phyloP scores from a whole-genome alignment of 2,797 vertebrate species.

The Sparidentex hasta region DNA sequence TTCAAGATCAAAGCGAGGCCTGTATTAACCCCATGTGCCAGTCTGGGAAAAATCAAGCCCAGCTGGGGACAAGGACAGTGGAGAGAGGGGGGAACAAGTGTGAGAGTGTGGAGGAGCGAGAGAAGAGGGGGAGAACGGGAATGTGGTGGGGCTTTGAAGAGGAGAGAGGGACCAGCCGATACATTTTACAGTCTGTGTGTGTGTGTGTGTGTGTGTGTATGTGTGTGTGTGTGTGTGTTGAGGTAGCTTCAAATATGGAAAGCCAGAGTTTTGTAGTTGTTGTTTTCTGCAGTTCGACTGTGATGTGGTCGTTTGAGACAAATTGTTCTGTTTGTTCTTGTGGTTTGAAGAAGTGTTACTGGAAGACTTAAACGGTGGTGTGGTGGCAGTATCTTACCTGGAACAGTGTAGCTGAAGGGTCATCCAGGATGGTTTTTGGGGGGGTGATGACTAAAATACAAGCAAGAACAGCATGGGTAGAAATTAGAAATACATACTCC shows the following conservation, averaged over 20 bases:
- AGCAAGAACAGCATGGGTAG: not conserved
- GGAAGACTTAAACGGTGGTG: not conserved
- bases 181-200: constrained; percentile 54
- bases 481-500: not conserved
- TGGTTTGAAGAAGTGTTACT: not conserved
- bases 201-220: constrained; percentile 11
- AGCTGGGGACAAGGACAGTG: constrained; percentile 85
- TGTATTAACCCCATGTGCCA: constrained; percentile 86
- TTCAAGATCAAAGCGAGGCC: constrained; percentile 80
- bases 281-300: constrained; percentile 34
- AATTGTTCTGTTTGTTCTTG: constrained; percentile 19
- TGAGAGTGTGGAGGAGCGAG: constrained; percentile 58
- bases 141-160: constrained; percentile 76
- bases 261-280: constrained; percentile 16
- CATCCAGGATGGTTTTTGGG: constrained; percentile 83
- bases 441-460: constrained; percentile 83
- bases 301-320: constrained; percentile 11
- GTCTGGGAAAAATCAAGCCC: constrained; percentile 86
- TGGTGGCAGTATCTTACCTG: constrained; percentile 74
- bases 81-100: constrained; percentile 70
- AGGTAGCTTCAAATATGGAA: constrained; percentile 22
- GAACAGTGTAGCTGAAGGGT: constrained; percentile 81
- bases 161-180: constrained; percentile 59
- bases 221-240: constrained; percentile 8
- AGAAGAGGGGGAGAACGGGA: constrained; percentile 49